Evolutionary conservation across 2,113 vertebrate genomes (phyloP), one percentile per base, ranked within the genome.

Genomic region (Galeopterus variegatus): DNA sequence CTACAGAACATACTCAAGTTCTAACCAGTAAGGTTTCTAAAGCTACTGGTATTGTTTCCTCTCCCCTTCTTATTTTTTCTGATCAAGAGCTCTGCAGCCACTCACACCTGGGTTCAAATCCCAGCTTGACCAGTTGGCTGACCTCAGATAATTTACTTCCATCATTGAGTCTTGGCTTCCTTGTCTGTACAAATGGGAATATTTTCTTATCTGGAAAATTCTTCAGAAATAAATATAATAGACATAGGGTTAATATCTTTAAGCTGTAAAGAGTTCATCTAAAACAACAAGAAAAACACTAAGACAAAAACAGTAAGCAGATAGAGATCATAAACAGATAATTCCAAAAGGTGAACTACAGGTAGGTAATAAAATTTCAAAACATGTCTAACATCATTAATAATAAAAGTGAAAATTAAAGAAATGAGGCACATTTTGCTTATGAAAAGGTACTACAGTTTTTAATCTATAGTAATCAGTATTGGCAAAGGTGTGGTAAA

Each of bases 331-430:
- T 50, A 31, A 95, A 82, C 13, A 93, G 60, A 48, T 75, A 62
- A 95, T 94, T 77, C 24, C 48, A 52, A 69, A 73, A 90, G 36
- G 79, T 84, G 65, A 87, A 72, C 12, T 95, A 52, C 4, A 60
- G 75, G 33, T 88, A 93, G 94, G 19, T 88, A 70, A 67, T n/a
- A 54, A n/a, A 28, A 62, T 80, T 93, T 92, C 33, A 93, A 94
- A 67, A 83, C 45, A 69, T 77, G 18, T 60, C 92, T 81, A 81
- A 33, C 21, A 54, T 65, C n/a, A 33, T 64, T 85, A 73, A 72
- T 87, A 70, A 41, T 60, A 79, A 60, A 81, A 72, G 10, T 67
- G 3, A 93, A 92, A 95, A 50, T 67, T 23, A 69, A 91, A 88
- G 5, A 70, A 64, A 17, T 28, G 52, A 84, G 89, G 28, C 0